Base-by-base conservation (phyloP, 2,113 vertebrate species). In the Larimichthys crocea region DNA sequence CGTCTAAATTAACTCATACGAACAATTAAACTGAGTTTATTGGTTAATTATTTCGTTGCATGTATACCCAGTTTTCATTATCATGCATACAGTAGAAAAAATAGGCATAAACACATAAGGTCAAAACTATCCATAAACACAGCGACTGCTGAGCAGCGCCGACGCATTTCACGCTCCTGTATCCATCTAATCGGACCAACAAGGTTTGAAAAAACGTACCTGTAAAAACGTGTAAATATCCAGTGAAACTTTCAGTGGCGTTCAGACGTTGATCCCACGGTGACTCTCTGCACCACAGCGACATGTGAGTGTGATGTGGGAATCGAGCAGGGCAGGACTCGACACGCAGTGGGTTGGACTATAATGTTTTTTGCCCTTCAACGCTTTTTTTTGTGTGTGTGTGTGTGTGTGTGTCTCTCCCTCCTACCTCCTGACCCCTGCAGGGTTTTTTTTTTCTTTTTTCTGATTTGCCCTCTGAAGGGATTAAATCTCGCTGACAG, bases 271-370 rank as follows among this genome's bases (percentile, higher is more conserved):
- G 70, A 59, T 66, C 48, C 86, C 76, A 55, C 35, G 48, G 65
- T 24, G 35, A 83, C 69, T 86, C 74, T 69, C 26, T 19, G 83
- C 84, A 48, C 65, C 81, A 24, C 81, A 73, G 50, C 40, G 57
- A 77, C 64, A 69, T 55, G 83, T 19, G 59, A 91, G 71, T 70
- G 79, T 64, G 77, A 24, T 70, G 91, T 82, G 78, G 75, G 86
- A 91, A 70, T 26, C 15, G 70, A 31, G 69, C 63, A 22, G 85
- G 79, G 83, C 92, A 92, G 87, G 92, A 88, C 90, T 89, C 56
- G 69, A 87, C 90, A 85, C 20, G 89, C 74, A 86, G 89, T 84
- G 89, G 92, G 94, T 22, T 93, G 94, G 91, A 81, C 91, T 59
- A 11, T 7, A 24, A 35, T 29, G 53, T 79, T 71, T 40, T 56